Percentiles rank a stretch among this genome's conserved stretches.
phyloP scores from a whole-genome alignment of 2,888 invertebrate genomes.

The Ophonus ardosiacus region DNA sequence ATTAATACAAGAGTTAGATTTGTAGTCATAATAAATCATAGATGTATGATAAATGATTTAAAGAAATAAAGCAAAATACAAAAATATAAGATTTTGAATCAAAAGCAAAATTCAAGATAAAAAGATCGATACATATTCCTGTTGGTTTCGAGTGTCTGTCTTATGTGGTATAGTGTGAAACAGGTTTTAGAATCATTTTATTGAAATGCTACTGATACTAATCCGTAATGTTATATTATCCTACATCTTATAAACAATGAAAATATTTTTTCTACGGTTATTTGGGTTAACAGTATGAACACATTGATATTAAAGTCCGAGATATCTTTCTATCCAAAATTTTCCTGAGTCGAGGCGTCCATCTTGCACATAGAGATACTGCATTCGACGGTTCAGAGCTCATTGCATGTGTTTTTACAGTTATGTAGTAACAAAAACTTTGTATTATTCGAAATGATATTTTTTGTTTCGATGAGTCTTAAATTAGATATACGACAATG shows the following conservation, averaged over 20 bases:
- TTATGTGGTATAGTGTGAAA: constrained; percentile 56
- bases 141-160: constrained; percentile 55
- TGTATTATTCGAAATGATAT: not conserved
- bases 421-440: constrained; percentile 25
- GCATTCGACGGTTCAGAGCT: constrained; percentile 49
- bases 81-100: not conserved
- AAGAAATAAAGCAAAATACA: not conserved
- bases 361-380: constrained; percentile 57
- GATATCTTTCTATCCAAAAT: constrained; percentile 45
- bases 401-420: constrained; percentile 53
- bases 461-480: constrained; percentile 1
- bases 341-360: constrained; percentile 53
- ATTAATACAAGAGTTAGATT: not conserved
- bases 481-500: not conserved
- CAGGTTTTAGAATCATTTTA: constrained; percentile 57
- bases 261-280: not conserved
- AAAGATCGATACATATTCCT: constrained; percentile 62
- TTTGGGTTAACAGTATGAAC: not conserved
- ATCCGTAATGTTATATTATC: constrained; percentile 29
- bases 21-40: not conserved
- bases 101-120: constrained; percentile 52
- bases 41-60: not conserved
- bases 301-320: not conserved
- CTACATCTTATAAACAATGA: constrained; percentile 20
- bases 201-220: constrained; percentile 42